Evolutionary conservation across 2,888 invertebrate species (phyloP).

Genomic region (Acanthosepion pharaonis): DNA sequence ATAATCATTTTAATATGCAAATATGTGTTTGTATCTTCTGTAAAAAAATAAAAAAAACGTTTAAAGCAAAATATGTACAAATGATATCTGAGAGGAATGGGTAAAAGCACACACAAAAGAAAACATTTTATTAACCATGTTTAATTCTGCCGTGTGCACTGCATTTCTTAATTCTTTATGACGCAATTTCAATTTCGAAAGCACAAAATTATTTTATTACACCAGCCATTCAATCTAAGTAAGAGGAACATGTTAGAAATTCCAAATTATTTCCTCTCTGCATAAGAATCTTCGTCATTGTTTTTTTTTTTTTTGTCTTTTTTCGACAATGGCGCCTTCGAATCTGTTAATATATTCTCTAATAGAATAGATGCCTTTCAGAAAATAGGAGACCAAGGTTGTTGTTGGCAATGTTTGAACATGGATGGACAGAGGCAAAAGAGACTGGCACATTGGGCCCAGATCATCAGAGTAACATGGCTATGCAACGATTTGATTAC

Average conservation of each 20-base stretch:
- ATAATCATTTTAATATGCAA: too few species aligned
- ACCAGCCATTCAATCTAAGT: background rate
- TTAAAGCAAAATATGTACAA: too few species aligned
- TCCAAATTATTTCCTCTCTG: background rate
- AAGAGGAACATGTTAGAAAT: background rate
- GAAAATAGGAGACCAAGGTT: background rate
- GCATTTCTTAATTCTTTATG: background rate
- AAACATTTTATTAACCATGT: background rate
- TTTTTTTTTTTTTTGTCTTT: background rate
- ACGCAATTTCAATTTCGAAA: background rate
- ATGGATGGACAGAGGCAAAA: background rate
- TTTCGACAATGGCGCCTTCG: background rate
- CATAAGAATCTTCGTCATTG: background rate
- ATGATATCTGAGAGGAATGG: too few species aligned
- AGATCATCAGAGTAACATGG: background rate
- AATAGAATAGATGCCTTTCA: background rate
- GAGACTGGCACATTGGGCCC: background rate
- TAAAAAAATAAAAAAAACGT: too few species aligned
- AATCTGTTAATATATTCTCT: background rate
- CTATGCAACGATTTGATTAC: background rate
- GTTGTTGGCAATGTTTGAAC: conserved; percentile 33
- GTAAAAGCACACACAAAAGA: too few species aligned
- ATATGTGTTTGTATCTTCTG: too few species aligned
- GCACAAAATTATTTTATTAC: background rate
- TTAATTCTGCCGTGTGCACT: background rate